Evolutionary conservation across 2,113 vertebrate species (phyloP), one percentile per base, ranked within the genome.

Genomic region (Eulacestoma nigropectus): DNA sequence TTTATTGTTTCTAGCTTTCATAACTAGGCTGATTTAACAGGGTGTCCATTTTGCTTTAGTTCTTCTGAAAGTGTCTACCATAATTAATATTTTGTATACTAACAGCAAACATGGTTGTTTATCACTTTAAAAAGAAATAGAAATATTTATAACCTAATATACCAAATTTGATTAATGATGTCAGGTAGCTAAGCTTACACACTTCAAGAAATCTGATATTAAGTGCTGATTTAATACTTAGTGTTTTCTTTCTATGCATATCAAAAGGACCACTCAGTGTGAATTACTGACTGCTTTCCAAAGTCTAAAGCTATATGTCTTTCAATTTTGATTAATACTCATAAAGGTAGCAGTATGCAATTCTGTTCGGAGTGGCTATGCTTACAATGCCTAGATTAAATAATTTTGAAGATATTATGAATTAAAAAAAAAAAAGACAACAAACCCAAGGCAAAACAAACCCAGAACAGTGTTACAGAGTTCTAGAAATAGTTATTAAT

Each of bases 211-310:
- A 57, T 53, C 21, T 93, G 59, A 41, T 77, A 73, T 87, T 96
- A 91, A 94, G 87, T 76, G 46, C 29, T 90, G 70, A 96, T 95
- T 95, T 89, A 89, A 85, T 79, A 85, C 57, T 82, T 77, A 35
- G 30, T 63, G 12, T 39, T 82, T 92, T 76, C 42, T 79, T 89
- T 69, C 77, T 79, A 50, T 79, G 53, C 63, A 68, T 93, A 78
- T 89, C 53, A 85, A 89, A 87, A 68, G 17, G 89, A 91, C 57
- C 23, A 57, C 62, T 91, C 53, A 59, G 32, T 42, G 62, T 82
- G 82, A 94, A 79, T 77, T 89, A 93, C 35, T 62, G 67, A 33
- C 85, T 91, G 37, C 67, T 87, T 94, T 88, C 77, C 64, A 74
- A 93, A 88, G 80, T 19, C 30, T 70, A 91, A 91, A 53, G 46